phyloP scores from a whole-genome alignment of 1,140 invertebrate genomes.

The Neelides sp. region DNA sequence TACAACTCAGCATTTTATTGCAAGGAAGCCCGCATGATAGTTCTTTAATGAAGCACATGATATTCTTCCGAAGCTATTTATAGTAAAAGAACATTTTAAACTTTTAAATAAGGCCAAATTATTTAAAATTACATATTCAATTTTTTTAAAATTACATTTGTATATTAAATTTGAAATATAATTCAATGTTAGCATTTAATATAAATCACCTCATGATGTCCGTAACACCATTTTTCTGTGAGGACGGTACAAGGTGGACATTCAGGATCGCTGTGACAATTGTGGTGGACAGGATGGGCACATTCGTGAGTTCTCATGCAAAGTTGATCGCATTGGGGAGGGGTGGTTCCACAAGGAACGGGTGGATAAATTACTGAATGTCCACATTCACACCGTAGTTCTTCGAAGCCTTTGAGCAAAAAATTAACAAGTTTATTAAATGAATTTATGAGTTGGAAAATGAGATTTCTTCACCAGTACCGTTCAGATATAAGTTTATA shows the following conservation, averaged over 20 bases:
- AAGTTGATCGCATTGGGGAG: slow-evolving; percentile 59
- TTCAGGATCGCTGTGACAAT: slow-evolving; percentile 54
- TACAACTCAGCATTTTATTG: slow-evolving; percentile 59
- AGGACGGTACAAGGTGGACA: slow-evolving; percentile 92
- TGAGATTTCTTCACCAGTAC: too few species aligned
- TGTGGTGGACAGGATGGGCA: slow-evolving; percentile 63
- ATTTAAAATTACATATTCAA: neutral
- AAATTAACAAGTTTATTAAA: neutral
- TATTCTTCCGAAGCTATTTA: slow-evolving; percentile 57
- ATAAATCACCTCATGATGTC: slow-evolving; percentile 60
- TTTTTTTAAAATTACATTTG: slow-evolving; percentile 2
- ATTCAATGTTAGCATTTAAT: neutral
- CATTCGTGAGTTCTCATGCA: slow-evolving; percentile 68
- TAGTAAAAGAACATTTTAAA: slow-evolving; percentile 9
- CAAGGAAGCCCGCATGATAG: slow-evolving; percentile 84
- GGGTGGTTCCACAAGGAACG: slow-evolving; percentile 73
- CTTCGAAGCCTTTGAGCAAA: slow-evolving; percentile 72
- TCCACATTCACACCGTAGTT: slow-evolving; percentile 84
- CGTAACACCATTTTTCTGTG: slow-evolving; percentile 74
- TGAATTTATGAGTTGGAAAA: too few species aligned
- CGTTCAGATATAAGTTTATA: too few species aligned
- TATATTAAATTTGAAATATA: neutral
- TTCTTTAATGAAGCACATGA: slow-evolving; percentile 74
- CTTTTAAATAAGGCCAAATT: neutral
- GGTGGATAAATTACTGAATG: slow-evolving; percentile 72